These are phyloP conservation scores for Lethenteron camtschaticum DNA, from an alignment of 2,113 vertebrate species.

Conservation along the genomic window DNA sequence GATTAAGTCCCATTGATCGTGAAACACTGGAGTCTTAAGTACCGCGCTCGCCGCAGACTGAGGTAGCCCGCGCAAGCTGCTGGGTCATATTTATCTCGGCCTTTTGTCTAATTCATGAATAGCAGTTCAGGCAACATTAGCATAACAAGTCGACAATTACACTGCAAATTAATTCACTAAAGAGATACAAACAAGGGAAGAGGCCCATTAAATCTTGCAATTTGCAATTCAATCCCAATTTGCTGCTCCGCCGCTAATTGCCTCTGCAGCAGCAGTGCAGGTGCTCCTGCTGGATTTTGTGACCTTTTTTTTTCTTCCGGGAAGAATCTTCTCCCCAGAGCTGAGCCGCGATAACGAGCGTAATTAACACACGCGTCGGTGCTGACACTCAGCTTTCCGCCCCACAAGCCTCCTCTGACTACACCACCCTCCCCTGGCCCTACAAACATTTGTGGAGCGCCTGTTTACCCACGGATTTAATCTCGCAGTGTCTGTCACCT, in stretches of 20 bases:
- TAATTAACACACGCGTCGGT: background rate
- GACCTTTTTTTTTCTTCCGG: background rate
- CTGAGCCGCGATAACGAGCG: background rate
- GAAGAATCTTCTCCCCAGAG: background rate
- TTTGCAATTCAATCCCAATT: background rate
- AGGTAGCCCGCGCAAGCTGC: too few relatives aligned
- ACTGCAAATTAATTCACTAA: conserved; percentile 4
- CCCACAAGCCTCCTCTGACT: too few relatives aligned
- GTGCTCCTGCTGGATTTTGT: conserved; percentile 3
- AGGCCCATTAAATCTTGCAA: conserved; percentile 2
- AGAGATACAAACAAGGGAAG: conserved; percentile 5
- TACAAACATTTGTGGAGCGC: too few relatives aligned
- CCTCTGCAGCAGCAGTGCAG: conserved; percentile 1
- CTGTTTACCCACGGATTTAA: too few relatives aligned
- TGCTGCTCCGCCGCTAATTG: background rate
- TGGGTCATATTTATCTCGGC: too few relatives aligned
- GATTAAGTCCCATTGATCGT: too few relatives aligned
- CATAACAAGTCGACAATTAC: conserved; percentile 4
- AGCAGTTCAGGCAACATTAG: conserved; percentile 3
- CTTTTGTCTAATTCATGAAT: background rate
- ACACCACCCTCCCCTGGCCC: too few relatives aligned
- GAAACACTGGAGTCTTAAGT: too few relatives aligned
- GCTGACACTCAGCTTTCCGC: too few relatives aligned
- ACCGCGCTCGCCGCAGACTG: too few relatives aligned
- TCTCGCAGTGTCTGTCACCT: too few relatives aligned